These are phyloP conservation scores for Gyrodactylus bullatarudis DNA, from an alignment of 1,140 invertebrate genomes.

Conservation along the genomic window DNA sequence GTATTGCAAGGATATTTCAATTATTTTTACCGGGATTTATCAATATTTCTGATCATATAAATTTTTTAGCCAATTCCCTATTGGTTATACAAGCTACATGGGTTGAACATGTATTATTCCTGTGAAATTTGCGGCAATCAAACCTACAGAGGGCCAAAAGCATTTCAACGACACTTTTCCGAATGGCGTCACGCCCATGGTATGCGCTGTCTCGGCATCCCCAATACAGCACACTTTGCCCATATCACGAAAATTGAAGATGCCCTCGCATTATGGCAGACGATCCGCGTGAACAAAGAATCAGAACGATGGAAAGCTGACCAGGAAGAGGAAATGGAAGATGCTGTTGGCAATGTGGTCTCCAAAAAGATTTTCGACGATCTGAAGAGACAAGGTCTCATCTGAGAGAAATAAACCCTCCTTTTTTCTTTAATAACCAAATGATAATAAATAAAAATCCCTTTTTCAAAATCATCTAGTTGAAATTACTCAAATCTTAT, in stretches of 20 bases:
- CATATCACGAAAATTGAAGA: conserved; percentile 97
- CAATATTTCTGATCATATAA: too few species aligned
- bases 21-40: too few species aligned
- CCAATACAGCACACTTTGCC: conserved; percentile 96
- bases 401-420: too few species aligned
- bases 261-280: conserved; percentile 84
- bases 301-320: conserved; percentile 77
- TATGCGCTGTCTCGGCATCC: conserved; percentile 89
- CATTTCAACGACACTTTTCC: conserved; percentile 95
- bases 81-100: conserved; percentile 95
- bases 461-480: too few species aligned
- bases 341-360: conserved; percentile 85
- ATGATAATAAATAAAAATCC: too few species aligned
- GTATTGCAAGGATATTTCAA: too few species aligned
- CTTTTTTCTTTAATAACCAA: too few species aligned
- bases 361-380: conserved; percentile 92
- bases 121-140: conserved; percentile 99
- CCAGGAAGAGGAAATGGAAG: conserved; percentile 73
- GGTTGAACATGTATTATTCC: conserved; percentile 85
- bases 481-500: too few species aligned
- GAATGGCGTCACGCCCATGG: conserved; percentile 96
- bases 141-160: conserved; percentile 92
- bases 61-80: conserved; percentile 56
- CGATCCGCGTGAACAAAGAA: conserved; percentile 69
- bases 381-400: conserved; percentile 74